These are phyloP conservation scores for Tinea trinotella DNA, from an alignment of 2,888 invertebrate species.

Conservation along the genomic window DNA sequence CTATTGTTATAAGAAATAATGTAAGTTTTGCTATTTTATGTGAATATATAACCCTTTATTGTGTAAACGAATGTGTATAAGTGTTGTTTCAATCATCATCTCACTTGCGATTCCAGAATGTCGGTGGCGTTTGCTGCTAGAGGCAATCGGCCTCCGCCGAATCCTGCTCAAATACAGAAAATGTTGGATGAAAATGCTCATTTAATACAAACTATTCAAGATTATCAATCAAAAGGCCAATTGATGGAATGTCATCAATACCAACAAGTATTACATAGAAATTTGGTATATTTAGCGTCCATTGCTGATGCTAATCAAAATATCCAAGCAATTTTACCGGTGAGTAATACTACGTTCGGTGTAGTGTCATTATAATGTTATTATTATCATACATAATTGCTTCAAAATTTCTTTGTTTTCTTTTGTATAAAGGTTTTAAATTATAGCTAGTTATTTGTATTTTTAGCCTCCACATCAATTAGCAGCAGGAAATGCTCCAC, in stretches of 20 bases:
- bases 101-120: slow-evolving; percentile 66
- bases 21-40: neutral
- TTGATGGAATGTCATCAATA: slow-evolving; percentile 93
- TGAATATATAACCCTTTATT: neutral
- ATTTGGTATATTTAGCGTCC: slow-evolving; percentile 95
- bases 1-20: neutral
- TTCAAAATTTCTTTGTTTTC: neutral
- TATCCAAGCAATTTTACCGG: slow-evolving; percentile 90
- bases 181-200: slow-evolving; percentile 98
- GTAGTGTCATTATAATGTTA: neutral
- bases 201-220: slow-evolving; percentile 96
- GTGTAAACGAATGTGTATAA: too few species aligned
- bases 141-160: slow-evolving; percentile 82
- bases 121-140: slow-evolving; percentile 82
- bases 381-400: too few species aligned
- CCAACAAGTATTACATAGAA: slow-evolving; percentile 94
- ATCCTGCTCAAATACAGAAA: slow-evolving; percentile 91
- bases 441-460: slow-evolving; percentile 32
- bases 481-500: slow-evolving; percentile 63
- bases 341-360: slow-evolving; percentile 55
- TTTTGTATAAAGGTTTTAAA: neutral
- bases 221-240: slow-evolving; percentile 96
- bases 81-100: too few species aligned
- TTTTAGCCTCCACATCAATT: slow-evolving; percentile 73
- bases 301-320: slow-evolving; percentile 97